Conservation (phyloP, 2,113 vertebrate species). For the Phalacrocorax pelagicus region DNA sequence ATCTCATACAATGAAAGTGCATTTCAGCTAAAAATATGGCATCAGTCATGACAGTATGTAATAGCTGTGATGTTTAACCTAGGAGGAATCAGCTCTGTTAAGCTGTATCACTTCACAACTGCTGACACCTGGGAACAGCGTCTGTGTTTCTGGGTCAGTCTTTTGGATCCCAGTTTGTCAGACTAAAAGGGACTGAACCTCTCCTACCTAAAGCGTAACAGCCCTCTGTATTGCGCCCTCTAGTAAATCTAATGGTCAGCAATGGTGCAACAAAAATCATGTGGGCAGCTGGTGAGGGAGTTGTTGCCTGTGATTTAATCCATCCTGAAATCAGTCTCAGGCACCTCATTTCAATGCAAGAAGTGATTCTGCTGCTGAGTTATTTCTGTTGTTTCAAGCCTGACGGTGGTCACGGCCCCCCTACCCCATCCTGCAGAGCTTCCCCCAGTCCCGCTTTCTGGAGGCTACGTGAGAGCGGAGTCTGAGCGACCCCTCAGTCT, state of each 20-base stretch:
- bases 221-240: background rate
- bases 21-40: background rate
- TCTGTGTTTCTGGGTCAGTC: slow-evolving; percentile 28
- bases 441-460: background rate
- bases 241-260: background rate
- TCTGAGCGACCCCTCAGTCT: background rate
- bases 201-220: background rate
- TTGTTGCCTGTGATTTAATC: background rate
- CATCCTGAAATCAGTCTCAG: background rate
- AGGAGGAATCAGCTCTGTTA: background rate
- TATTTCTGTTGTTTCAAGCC: background rate
- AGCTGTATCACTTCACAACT: background rate
- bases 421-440: background rate
- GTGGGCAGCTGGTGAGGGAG: background rate
- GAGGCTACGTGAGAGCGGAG: background rate
- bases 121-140: background rate
- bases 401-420: background rate
- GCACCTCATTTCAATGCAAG: background rate
- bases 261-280: background rate
- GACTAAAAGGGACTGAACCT: background rate
- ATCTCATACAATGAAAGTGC: background rate
- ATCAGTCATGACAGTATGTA: background rate
- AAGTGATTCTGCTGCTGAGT: background rate
- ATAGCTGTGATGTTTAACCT: background rate
- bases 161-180: background rate